phyloP scores from a whole-genome alignment of 2,113 vertebrate species.

The Nyctereutes procyonoides region DNA sequence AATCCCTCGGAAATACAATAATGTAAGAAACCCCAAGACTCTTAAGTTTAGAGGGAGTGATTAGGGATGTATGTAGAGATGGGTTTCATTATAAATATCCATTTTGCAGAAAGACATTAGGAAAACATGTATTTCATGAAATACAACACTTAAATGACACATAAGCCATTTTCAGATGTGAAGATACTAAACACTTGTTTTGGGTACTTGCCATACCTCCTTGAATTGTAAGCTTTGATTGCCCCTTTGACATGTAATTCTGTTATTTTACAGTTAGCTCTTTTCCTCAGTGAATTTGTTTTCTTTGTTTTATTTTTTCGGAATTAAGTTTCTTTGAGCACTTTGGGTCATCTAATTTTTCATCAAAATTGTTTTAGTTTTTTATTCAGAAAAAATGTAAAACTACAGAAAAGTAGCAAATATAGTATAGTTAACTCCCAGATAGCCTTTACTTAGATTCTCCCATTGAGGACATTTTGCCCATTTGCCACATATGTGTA shows the following conservation, averaged over 20 bases:
- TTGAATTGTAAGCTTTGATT: too few species aligned
- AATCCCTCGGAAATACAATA: background rate
- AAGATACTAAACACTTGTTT: too few species aligned
- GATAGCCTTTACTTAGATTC: background rate
- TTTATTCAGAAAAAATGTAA: background rate
- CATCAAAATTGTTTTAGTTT: background rate
- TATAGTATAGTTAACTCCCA: background rate
- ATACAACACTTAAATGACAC: too few species aligned
- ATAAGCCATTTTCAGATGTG: too few species aligned
- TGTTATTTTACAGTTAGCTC: background rate
- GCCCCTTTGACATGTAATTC: background rate
- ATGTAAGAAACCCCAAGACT: background rate
- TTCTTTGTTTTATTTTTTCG: background rate
- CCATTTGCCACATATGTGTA: background rate
- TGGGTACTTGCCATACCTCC: too few species aligned
- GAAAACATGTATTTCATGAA: too few species aligned
- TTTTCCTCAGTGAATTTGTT: background rate
- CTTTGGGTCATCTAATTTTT: background rate
- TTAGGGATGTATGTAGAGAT: too few species aligned
- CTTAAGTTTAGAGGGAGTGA: background rate
- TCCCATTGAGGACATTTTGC: background rate
- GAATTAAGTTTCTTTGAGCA: background rate
- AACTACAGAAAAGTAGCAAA: background rate
- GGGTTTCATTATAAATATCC: too few species aligned
- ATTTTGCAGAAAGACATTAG: too few species aligned